phyloP scores from a whole-genome alignment of 2,888 invertebrate genomes.

The Choreutis nemorana region DNA sequence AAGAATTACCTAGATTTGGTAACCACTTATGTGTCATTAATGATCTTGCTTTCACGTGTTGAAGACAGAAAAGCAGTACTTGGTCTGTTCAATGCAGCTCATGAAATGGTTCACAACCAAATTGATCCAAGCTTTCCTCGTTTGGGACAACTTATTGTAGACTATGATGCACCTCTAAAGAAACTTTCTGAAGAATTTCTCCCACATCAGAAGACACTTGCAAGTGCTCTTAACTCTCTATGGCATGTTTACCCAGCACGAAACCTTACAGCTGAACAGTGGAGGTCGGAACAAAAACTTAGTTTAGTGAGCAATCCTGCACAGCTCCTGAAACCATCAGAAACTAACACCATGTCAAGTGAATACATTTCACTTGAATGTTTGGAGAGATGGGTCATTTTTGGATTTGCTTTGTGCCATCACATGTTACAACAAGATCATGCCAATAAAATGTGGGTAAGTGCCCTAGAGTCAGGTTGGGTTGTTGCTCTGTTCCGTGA shows the following conservation, averaged over 20 bases:
- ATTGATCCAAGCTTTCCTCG: conserved; percentile 93
- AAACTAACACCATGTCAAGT: conserved; percentile 96
- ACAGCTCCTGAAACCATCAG: conserved; percentile 92
- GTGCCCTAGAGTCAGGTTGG: conserved; percentile 93
- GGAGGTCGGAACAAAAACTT: conserved; percentile 91
- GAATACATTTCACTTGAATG: conserved; percentile 95
- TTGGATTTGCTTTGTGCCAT: conserved; percentile 92
- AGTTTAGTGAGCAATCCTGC: conserved; percentile 94
- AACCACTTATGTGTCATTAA: conserved; percentile 91
- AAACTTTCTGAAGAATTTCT: conserved; percentile 97
- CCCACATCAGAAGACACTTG: conserved; percentile 88
- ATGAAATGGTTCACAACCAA: conserved; percentile 93
- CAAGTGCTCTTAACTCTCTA: conserved; percentile 87
- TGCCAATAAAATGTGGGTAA: conserved; percentile 89
- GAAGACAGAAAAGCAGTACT: conserved; percentile 98
- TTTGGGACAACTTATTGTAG: conserved; percentile 96
- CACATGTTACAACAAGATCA: conserved; percentile 85
- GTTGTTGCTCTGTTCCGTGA: conserved; percentile 94
- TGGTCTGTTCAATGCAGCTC: conserved; percentile 96
- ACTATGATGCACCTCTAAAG: conserved; percentile 95
- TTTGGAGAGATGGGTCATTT: conserved; percentile 97
- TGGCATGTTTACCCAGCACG: conserved; percentile 87
- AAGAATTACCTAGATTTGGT: conserved; percentile 96
- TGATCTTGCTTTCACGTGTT: conserved; percentile 97
- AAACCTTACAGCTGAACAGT: conserved; percentile 92